Conservation (phyloP, 2,888 invertebrate species). For the Pollenia griseotomentosa region DNA sequence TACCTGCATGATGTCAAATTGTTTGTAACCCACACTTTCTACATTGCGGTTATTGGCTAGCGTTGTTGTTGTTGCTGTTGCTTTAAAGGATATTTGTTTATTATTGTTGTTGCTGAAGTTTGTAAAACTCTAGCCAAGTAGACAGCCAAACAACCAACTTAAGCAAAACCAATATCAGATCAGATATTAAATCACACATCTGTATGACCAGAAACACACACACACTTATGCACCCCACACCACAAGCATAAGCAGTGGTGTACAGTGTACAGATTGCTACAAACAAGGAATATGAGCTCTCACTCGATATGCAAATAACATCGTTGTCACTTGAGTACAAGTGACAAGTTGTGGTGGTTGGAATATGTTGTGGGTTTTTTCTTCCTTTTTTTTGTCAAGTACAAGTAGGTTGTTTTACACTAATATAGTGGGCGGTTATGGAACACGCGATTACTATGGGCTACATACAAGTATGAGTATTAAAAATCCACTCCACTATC, state of each 20-base stretch:
- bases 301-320: constrained; percentile 72
- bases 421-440: constrained; percentile 76
- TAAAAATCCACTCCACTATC: constrained; percentile 64
- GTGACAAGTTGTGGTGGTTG: constrained; percentile 68
- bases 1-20: constrained; percentile 43
- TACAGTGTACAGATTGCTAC: constrained; percentile 53
- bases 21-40: constrained; percentile 68
- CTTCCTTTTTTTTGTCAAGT: constrained; percentile 32
- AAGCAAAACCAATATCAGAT: constrained; percentile 71
- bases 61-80: neutral
- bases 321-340: constrained; percentile 71
- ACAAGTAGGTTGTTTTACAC: constrained; percentile 67
- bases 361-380: constrained; percentile 66
- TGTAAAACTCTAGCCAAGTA: constrained; percentile 56
- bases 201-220: constrained; percentile 28
- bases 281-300: constrained; percentile 68
- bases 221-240: neutral
- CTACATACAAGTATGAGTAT: constrained; percentile 47
- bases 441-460: constrained; percentile 73
- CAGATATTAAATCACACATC: constrained; percentile 72
- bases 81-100: constrained; percentile 38
- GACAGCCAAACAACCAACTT: constrained; percentile 49
- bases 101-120: constrained; percentile 36
- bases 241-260: neutral
- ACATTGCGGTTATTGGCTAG: constrained; percentile 45